Evolutionary conservation across 2,113 vertebrate genomes (phyloP), one percentile per base, ranked within the genome.

Genomic region (Hippocampus mohnikei): DNA sequence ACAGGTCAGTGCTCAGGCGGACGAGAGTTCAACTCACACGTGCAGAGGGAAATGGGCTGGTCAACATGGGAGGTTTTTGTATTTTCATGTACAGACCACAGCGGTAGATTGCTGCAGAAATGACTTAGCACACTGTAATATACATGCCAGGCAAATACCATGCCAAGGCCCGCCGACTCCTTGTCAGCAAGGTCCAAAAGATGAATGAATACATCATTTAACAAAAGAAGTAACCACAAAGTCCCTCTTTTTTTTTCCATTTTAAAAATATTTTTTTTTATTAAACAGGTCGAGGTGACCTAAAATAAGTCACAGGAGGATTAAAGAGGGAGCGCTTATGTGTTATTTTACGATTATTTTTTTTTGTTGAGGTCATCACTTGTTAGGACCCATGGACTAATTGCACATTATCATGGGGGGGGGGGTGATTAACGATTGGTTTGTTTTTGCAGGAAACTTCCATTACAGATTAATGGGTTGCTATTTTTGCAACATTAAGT

Each of bases 1-100:
- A 99, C 95, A 98, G 97, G 97, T 99, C 92, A 78, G 63, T 80
- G 29, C 42, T 50, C 8, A 21, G 25, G 20, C 41, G 21, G 1
- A 44, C 37, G 33, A 58, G 15, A 46, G 12, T 50, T 20, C 12
- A 55, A 0, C 18, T 23, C 21, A 6, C 16, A 55, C n/a, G 52
- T 8, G 50, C 20, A 52, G 21, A 48, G 9, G 18, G 4, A n/a
- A 53, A 53, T 21, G 50, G 21, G 15, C 12, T 48, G 12, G 46
- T 15, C 15, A 48, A 12, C 16, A 48, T 15, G 46, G 13, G 15
- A 48, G 46, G 46, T 48, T 48, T 48, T 48, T 48, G 15, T 48
- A 48, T 48, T 48, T 48, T 15, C 46, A 12, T 48, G 46, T 48
- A 16, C 13, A 16, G 46, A 15, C 46, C 13, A 48, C 40, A 7